Evolutionary conservation across 2,113 vertebrate genomes (phyloP), one percentile per base, ranked within the genome.

Genomic region (Plestiodon gilberti): DNA sequence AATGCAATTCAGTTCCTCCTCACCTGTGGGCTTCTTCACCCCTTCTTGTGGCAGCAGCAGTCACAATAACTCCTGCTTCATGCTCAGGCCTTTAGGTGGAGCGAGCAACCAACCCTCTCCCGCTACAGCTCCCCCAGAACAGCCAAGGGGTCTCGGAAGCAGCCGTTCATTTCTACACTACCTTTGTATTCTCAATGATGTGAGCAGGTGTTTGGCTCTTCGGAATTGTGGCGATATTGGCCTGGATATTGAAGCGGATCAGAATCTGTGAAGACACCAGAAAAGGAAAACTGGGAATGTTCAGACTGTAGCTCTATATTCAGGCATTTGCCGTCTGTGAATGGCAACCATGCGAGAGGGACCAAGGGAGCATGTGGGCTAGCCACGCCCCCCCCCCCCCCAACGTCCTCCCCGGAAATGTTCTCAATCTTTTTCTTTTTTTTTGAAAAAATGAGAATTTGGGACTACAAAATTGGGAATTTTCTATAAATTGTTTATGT

Each of bases 171-270:
- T 9, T 81, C 13, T 67, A 28, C 40, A 13, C 59, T 81, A 86
- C 85, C 67, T 86, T 48, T 14, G 85, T 14, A 43, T 86, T 86
- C 78, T 86, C 78, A 3, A 43, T 40, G 52, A 86, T 86, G 52
- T 80, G 67, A 62, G 65, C 85, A 73, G 85, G 78, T 2, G 52
- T 62, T 4, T 80, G 35, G 40, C 85, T 86, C 78, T 86, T 86
- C 33, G 85, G 85, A 25, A 86, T 86, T 6, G 85, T 86, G 38
- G 78, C 65, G n/a, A 86, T 61, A 3, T 33, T 43, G 33, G 9
- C 2, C 38, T 86, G 85, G 35, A 86, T 33, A 30, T 86, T 78
- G 62, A 81, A 86, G 23, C 55, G 85, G 77, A 86, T 62, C 55
- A 86, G 28, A 43, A 86, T 6, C 85, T 86, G 67, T 35, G 33